Conservation (phyloP, 2,888 invertebrate species). For the Sthenelais limicola region DNA sequence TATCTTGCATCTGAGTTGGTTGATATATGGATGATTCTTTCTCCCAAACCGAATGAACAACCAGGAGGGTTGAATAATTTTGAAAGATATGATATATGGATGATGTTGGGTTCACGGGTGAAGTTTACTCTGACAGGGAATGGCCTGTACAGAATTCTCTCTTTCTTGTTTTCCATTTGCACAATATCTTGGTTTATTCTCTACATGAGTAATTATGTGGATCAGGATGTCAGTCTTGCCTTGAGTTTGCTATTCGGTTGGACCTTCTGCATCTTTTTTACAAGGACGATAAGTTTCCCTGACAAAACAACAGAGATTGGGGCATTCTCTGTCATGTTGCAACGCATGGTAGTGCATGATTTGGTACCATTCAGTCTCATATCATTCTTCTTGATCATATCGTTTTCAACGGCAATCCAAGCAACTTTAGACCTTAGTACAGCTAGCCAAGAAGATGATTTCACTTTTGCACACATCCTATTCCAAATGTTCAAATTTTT, state of each 20-base stretch:
- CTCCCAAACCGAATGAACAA: too few relatives aligned
- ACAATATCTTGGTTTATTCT: slow-evolving; percentile 11
- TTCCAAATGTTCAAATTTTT: slow-evolving; percentile 14
- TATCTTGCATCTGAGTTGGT: too few relatives aligned
- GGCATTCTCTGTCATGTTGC: slow-evolving; percentile 16
- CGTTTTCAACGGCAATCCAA: slow-evolving; percentile 10
- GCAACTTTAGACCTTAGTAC: slow-evolving; percentile 8
- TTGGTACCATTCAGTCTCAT: slow-evolving; percentile 7
- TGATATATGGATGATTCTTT: too few relatives aligned
- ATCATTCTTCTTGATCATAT: neutral
- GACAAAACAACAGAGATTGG: neutral
- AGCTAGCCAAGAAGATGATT: too few relatives aligned
- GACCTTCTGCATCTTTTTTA: slow-evolving; percentile 6
- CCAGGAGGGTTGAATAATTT: too few relatives aligned
- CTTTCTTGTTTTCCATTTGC: neutral
- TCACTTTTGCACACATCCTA: neutral
- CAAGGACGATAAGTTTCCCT: neutral
- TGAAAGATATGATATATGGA: too few relatives aligned
- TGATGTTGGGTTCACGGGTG: too few relatives aligned
- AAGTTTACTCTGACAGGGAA: too few relatives aligned
- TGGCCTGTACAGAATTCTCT: neutral
- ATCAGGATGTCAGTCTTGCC: slow-evolving; percentile 13
- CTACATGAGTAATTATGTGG: slow-evolving; percentile 8
- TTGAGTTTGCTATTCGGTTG: slow-evolving; percentile 11
- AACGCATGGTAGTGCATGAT: slow-evolving; percentile 15